Evolutionary conservation across 1,140 invertebrate species (phyloP).

Genomic region (Antheraea mylitta): DNA sequence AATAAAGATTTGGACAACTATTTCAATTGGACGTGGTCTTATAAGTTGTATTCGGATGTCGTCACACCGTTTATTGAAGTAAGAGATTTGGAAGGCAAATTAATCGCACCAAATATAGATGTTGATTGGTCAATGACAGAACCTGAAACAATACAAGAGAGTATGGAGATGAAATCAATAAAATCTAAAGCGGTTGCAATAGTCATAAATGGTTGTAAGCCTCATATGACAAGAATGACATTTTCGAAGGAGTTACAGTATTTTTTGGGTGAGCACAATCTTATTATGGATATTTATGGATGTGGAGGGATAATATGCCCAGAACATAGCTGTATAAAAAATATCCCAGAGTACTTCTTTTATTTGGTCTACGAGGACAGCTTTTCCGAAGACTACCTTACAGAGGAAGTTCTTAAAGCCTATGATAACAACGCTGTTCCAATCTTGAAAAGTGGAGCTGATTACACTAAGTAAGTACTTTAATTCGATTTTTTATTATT

Average conservation of each 20-base stretch:
- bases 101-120: slow-evolving; percentile 50
- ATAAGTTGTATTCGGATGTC: slow-evolving; percentile 77
- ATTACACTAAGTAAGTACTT: slow-evolving; percentile 51
- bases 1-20: slow-evolving; percentile 46
- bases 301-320: slow-evolving; percentile 77
- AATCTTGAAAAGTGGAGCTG: slow-evolving; percentile 70
- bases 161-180: background rate
- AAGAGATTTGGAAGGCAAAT: slow-evolving; percentile 43
- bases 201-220: slow-evolving; percentile 82
- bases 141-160: background rate
- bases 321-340: slow-evolving; percentile 51
- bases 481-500: background rate
- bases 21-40: slow-evolving; percentile 84
- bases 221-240: slow-evolving; percentile 68
- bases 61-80: slow-evolving; percentile 77
- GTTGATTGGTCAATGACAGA: slow-evolving; percentile 37
- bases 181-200: slow-evolving; percentile 79
- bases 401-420: slow-evolving; percentile 80
- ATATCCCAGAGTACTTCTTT: slow-evolving; percentile 81
- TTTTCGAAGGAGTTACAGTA: slow-evolving; percentile 80
- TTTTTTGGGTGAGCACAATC: slow-evolving; percentile 65
- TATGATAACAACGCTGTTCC: slow-evolving; percentile 76
- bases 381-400: slow-evolving; percentile 81
- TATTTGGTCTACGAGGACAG: slow-evolving; percentile 85
- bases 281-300: slow-evolving; percentile 84